Base-by-base conservation (phyloP, 2,888 invertebrate genomes). In the Calliphora vomitoria region DNA sequence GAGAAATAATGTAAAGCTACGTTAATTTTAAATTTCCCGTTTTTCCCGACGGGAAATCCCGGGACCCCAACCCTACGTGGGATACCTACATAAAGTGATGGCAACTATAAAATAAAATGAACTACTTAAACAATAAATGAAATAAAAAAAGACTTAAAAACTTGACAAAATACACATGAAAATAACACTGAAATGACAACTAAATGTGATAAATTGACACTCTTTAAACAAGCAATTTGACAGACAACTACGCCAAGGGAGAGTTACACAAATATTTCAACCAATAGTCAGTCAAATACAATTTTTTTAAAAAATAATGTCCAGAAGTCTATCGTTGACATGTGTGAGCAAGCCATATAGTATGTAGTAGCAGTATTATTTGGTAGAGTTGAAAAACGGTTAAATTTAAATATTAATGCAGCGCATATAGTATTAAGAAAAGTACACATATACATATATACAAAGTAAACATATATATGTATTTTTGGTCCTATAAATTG, bases 181-280 rank as follows among this genome's bases (percentile, higher is more conserved):
- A 55, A 55, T 10, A 55, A 55, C 18, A 55, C 18, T 55, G 8
- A 55, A 55, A 20, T 20, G 62, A 78, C 66, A 55, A 66, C 18
- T 76, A 76, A 76, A 66, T 20, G 76, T 66, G 64, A 66, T 66
- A 66, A 78, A 78, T 64, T 50, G 18, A 64, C 47, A 53, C 8
- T 60, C 5, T 60, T 60, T 31, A 55, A 55, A 18, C 44, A 53
- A 1, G 53, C 44, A 35, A 71, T 44, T 25, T 71, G 35, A 71
- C 47, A 71, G 31, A 55, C 11, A 72, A 72, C 38, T 50, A 6
- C 15, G 50, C 53, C 15, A 31, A 60, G 5, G 6, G 1, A 15
- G 60, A 60, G 60, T 35, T 35, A 8, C 6, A 60, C 60, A 60
- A 31, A 31, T 4, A 55, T 20, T 18, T 3, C 18, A 20, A 15